phyloP scores from a whole-genome alignment of 1,140 invertebrate genomes.

The Drosophila sp. region DNA sequence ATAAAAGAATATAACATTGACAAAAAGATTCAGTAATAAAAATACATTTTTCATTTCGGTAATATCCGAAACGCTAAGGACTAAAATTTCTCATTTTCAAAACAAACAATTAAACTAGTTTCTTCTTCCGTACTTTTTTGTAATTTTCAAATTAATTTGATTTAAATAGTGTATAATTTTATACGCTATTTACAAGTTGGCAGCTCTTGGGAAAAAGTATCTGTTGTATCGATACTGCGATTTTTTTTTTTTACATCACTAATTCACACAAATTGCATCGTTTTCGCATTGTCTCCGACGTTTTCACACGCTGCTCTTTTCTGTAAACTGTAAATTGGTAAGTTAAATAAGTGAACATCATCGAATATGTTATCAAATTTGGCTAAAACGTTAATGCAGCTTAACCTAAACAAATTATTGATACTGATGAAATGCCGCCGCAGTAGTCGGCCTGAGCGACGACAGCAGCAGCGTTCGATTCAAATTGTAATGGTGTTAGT shows the following conservation, averaged over 20 bases:
- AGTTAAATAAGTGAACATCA: constrained; percentile 45
- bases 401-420: constrained; percentile 25
- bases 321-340: constrained; percentile 64
- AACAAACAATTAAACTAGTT: too few relatives aligned
- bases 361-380: constrained; percentile 21
- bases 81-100: too few relatives aligned
- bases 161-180: neutral
- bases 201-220: neutral
- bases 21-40: too few relatives aligned
- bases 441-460: constrained; percentile 53
- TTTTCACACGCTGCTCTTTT: constrained; percentile 74
- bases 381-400: constrained; percentile 26
- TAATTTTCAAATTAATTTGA: too few relatives aligned
- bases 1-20: too few relatives aligned
- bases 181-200: constrained; percentile 12
- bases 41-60: too few relatives aligned
- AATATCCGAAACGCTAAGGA: too few relatives aligned
- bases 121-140: too few relatives aligned
- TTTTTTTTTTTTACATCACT: constrained; percentile 23
- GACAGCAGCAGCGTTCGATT: constrained; percentile 51
- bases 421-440: constrained; percentile 65
- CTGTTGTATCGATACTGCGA: constrained; percentile 9
- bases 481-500: constrained; percentile 38
- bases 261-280: constrained; percentile 57
- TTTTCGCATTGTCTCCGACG: constrained; percentile 71